Evolutionary conservation across 2,888 invertebrate genomes (phyloP).

Genomic region (Lepidochrysops patricia): DNA sequence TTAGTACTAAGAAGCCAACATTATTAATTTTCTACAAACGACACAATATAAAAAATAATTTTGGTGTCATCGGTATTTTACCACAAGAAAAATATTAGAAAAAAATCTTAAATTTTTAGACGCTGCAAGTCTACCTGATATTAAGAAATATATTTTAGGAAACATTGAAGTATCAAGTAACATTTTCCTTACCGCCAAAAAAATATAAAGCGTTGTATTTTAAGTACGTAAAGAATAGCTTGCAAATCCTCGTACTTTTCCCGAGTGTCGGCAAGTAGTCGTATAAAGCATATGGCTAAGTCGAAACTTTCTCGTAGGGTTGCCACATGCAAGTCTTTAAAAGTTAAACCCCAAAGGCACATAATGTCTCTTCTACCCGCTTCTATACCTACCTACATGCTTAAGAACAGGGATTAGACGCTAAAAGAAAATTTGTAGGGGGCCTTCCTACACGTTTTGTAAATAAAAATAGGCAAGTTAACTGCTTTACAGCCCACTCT

Average conservation of each 20-base stretch:
- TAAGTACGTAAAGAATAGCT: conserved; percentile 52
- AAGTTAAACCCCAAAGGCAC: neutral
- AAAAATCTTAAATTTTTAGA: too few relatives aligned
- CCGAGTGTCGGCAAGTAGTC: conserved; percentile 52
- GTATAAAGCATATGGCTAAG: conserved; percentile 53
- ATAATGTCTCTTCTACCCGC: neutral
- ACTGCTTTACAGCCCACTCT: neutral
- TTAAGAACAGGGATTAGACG: neutral
- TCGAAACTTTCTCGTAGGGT: conserved; percentile 43
- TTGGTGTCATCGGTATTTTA: too few relatives aligned
- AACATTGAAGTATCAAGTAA: neutral
- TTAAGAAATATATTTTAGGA: neutral
- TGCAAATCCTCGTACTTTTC: conserved; percentile 51
- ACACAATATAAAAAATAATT: too few relatives aligned
- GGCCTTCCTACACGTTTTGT: neutral
- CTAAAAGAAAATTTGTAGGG: too few relatives aligned
- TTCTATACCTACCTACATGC: too few relatives aligned
- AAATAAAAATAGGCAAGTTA: neutral
- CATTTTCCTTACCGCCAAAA: neutral
- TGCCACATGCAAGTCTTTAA: neutral
- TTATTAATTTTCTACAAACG: too few relatives aligned
- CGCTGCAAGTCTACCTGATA: too few relatives aligned
- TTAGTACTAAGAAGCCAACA: neutral
- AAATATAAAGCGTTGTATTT: conserved; percentile 29
- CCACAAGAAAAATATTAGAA: too few relatives aligned